Evolutionary conservation across 2,113 vertebrate genomes (phyloP), one percentile per base, ranked within the genome.

Genomic region (Pomatostomus ruficeps): DNA sequence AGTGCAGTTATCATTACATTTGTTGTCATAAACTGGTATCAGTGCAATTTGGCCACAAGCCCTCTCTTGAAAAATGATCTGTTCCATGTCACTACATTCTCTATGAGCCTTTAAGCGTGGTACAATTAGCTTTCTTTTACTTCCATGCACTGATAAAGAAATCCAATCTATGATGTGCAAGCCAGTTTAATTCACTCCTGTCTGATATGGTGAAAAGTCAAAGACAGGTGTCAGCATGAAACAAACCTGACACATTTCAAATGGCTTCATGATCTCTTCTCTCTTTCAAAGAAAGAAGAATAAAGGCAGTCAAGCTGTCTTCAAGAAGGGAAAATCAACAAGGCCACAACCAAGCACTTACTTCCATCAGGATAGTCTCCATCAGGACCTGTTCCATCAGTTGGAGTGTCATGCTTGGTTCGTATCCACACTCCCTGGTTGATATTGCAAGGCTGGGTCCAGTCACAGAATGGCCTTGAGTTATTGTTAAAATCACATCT

Each of bases 401-500:
- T 97, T 0, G 97, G 97, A 35, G 97, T 98, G 29, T 91, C 82
- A 29, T 94, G 92, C 48, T 97, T 97, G 28, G 87, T 96, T 71
- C 96, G 91, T 82, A 98, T 97, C 97, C 98, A 97, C 29, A 96
- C 0, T 63, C 97, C 95, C n/a, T 94, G 76, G 91, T 94, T 96
- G 33, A 9, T 9, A 38, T 10, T 89, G 85, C 91, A 97, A 76
- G 89, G 93, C 73, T 97, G 97, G 18, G 86, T 98, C 98, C 98
- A 99, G 87, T 98, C 98, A 96, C 98, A 99, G 77, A 97, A 96
- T 26, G 94, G 94, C 46, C 86, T 92, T 36, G 85, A 94, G 67
- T 98, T 94, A 83, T 96, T 95, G 68, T 98, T 96, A 89, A 98
- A 97, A 94, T 97, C 97, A 95, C 99, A 99, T 61, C 96, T 94